phyloP scores from a whole-genome alignment of 2,113 vertebrate species.

The Epinephelus lanceolatus region DNA sequence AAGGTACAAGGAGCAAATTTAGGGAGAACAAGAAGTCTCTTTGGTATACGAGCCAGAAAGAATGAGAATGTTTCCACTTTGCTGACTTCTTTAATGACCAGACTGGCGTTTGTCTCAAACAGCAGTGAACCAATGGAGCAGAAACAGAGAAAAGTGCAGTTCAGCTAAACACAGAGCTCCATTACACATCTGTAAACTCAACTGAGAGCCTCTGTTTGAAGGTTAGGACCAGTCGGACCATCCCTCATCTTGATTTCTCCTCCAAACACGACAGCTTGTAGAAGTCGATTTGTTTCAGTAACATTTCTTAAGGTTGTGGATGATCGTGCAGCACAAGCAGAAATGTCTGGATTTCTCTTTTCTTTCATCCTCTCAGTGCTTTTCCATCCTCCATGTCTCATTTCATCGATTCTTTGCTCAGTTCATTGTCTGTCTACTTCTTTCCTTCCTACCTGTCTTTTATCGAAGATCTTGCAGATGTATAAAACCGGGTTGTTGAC shows the following conservation, averaged over 20 bases:
- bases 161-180: not conserved
- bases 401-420: not conserved
- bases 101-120: not conserved
- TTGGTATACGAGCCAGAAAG: not conserved
- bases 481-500: too few species aligned
- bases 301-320: not conserved
- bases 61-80: constrained; percentile 12
- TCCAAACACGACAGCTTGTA: not conserved
- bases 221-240: not conserved
- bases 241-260: not conserved
- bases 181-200: not conserved
- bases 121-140: not conserved
- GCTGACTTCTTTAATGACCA: constrained; percentile 42
- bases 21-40: not conserved
- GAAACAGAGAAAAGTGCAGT: not conserved
- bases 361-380: not conserved
- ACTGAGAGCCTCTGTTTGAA: not conserved
- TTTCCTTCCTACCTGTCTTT: too few species aligned
- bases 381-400: not conserved
- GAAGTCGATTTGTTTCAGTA: not conserved
- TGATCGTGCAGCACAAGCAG: not conserved
- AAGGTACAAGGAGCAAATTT: not conserved
- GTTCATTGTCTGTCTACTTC: not conserved
- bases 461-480: too few species aligned
- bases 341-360: not conserved